A percentile compares a stretch with the other conserved stretches of the same genome.
These are phyloP conservation scores for Cheilosia impressa DNA, from an alignment of 2,888 invertebrate genomes.

Conservation along the genomic window DNA sequence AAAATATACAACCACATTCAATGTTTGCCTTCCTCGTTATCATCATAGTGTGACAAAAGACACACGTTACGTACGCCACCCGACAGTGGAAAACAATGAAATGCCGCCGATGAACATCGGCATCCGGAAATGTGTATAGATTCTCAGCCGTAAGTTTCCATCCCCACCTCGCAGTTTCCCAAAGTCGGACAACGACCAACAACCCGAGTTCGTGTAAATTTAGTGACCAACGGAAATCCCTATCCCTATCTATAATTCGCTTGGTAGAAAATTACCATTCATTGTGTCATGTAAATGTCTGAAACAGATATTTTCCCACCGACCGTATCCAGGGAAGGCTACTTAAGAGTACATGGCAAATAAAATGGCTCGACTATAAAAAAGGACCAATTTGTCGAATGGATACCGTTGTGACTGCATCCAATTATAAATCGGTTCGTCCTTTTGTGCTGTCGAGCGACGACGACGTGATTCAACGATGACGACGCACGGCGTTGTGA, in stretches of 20 bases:
- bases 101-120: conserved; percentile 9
- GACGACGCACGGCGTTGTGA: conserved; percentile 22
- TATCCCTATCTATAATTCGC: conserved; percentile 49
- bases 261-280: conserved; percentile 67
- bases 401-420: conserved; percentile 51
- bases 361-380: conserved; percentile 41
- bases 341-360: conserved; percentile 44
- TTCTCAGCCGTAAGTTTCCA: background rate
- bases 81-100: background rate
- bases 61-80: background rate
- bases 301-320: conserved; percentile 48
- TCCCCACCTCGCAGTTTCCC: background rate
- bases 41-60: conserved; percentile 24
- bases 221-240: conserved; percentile 37
- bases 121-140: conserved; percentile 7
- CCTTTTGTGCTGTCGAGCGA: conserved; percentile 49
- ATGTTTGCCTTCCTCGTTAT: conserved; percentile 39
- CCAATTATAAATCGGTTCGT: conserved; percentile 68
- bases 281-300: conserved; percentile 67
- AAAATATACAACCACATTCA: background rate
- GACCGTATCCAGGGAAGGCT: conserved; percentile 1
- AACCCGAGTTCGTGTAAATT: conserved; percentile 32
- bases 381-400: conserved; percentile 36
- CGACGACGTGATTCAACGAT: conserved; percentile 33
- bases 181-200: conserved; percentile 5